Conservation (phyloP, 2,113 vertebrate species). For the Nothoprocta perdicaria region DNA sequence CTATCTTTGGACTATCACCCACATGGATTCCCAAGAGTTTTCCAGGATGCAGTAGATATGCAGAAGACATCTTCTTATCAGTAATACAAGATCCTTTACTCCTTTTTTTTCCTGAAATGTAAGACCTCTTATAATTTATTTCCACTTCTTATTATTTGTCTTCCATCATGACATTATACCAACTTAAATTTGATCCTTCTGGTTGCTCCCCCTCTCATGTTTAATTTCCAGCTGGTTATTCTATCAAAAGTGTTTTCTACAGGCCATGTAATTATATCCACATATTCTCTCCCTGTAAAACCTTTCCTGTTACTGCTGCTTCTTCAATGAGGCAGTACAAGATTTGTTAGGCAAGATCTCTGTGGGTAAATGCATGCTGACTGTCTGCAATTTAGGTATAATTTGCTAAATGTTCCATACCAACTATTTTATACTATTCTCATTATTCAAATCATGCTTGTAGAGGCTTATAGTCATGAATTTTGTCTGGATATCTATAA, state of each 20-base stretch:
- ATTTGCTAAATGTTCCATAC: slow-evolving; percentile 27
- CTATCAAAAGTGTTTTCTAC: neutral
- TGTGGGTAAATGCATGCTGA: neutral
- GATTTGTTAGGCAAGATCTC: neutral
- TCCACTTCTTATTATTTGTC: neutral
- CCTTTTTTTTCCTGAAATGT: neutral
- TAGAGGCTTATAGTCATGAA: neutral
- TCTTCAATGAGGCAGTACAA: neutral
- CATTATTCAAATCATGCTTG: neutral
- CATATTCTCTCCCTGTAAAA: neutral
- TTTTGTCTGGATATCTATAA: neutral
- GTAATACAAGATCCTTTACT: neutral
- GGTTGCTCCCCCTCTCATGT: neutral
- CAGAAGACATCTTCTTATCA: neutral
- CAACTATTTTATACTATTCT: slow-evolving; percentile 11
- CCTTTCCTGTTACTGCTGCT: neutral
- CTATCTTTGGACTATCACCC: neutral
- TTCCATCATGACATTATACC: neutral
- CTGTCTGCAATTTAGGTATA: slow-evolving; percentile 5
- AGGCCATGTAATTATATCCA: slow-evolving; percentile 9
- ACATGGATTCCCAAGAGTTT: neutral
- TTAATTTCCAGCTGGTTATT: slow-evolving; percentile 6
- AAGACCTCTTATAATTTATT: neutral
- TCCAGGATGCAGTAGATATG: neutral
- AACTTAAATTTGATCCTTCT: neutral